Evolutionary conservation across 1,140 invertebrate species (phyloP), one percentile per base, ranked within the genome.

Genomic region (Octopus sinensis): DNA sequence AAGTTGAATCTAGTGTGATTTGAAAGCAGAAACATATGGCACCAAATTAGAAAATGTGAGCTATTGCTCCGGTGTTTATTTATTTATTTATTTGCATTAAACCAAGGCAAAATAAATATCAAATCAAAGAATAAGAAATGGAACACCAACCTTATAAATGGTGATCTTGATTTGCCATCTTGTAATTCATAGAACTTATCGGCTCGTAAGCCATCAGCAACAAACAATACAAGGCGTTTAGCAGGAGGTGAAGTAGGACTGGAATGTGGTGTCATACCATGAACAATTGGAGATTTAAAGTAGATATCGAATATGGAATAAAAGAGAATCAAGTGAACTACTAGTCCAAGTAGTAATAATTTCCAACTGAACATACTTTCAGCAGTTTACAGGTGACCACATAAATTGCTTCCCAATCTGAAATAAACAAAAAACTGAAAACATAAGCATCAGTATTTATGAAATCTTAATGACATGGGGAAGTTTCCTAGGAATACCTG

Each of bases 151-250:
- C 92, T 93, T 10, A 95, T 86, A 89, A 92, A 94, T n/a, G 93
- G 90, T 23, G 88, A 87, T 79, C 86, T 86, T 52, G 83, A 82
- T 62, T 86, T 80, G 17, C 88, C 88, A 84, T 90, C 75, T 79
- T 82, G 82, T 84, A 93, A 92, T 83, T 91, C 88, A 89, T 88
- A 92, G 87, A 96, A 95, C 53, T 95, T 95, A 88, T 96, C 95
- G 76, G 95, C 95, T 85, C 96, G 92, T 79, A 98, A 90, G 12
- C 97, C 97, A 93, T 98, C 97, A 17, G 95, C 94, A 53, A 96
- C 93, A 90, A 98, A 94, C 9, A 98, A 91, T 52, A 98, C 94
- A 53, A 98, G 87, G 83, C 96, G 92, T 87, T 95, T 94, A 0
- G 96, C 95, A 51, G 94, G 93, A 0, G 95, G 91, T 54, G 84